Evolutionary conservation across 2,888 invertebrate genomes (phyloP), one percentile per base, ranked within the genome.

Genomic region (Desoria tigrina): DNA sequence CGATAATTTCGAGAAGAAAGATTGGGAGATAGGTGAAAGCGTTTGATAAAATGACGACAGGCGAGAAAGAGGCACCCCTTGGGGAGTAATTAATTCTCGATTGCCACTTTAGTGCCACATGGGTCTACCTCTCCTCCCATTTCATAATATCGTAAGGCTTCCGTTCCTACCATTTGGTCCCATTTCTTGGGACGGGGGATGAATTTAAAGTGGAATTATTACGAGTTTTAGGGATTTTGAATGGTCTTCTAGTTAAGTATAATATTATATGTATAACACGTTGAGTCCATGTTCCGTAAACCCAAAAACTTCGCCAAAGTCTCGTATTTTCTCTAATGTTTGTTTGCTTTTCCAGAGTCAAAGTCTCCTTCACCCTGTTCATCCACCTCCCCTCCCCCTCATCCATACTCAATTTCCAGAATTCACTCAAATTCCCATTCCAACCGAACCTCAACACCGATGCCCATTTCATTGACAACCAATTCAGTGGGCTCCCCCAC

Each of bases 1-100:
- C 21, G 14, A 51, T 21, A 51, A 51, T 45, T 18, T 45, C 6
- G 4, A 24, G 51, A 51, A 26, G 24, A 6, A 7, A 51, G 26
- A 51, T 24, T 26, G 24, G 24, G 51, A 51, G 51, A 21, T 24
- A 51, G 51, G 23, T 51, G 21, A 42, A 61, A 21, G 53, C 26
- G 16, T 54, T 60, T 68, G 66, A 67, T 65, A 69, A 66, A 71
- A 70, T 68, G 65, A 61, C 60, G 66, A 56, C 61, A 63, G 65
- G 68, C 54, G 64, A 61, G 62, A 66, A 69, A 69, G 66, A 65
- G 73, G 69, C 62, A 62, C 74, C 74, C 77, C 73, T 69, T 66
- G 76, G 79, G 80, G 78, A 79, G 76, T 77, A 78, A 78, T 78
- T 78, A 78, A 78, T 78, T 78, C 76, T 74, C 78, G 78, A 78